A percentile compares a stretch with the other conserved stretches of the same genome.
phyloP scores from a whole-genome alignment of 2,113 vertebrate genomes.

The Aldabrachelys gigantea region DNA sequence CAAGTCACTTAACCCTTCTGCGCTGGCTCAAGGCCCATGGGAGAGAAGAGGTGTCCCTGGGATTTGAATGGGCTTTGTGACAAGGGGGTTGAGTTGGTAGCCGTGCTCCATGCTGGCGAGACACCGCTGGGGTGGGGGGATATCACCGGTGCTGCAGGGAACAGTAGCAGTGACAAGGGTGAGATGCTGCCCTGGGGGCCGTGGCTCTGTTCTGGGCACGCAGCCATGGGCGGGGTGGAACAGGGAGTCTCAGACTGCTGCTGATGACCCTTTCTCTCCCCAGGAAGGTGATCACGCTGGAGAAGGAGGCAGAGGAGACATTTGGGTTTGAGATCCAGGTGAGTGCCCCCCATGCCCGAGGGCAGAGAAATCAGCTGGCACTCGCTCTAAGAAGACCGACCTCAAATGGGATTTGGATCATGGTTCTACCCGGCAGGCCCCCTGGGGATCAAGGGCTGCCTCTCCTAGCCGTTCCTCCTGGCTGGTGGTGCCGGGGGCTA shows the following conservation, averaged over 20 bases:
- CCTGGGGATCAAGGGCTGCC: background rate
- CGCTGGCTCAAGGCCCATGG: background rate
- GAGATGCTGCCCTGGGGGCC: background rate
- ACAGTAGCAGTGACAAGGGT: background rate
- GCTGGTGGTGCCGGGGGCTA: background rate
- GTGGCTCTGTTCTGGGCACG: background rate
- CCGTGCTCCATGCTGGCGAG: too few species aligned
- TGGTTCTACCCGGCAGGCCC: background rate
- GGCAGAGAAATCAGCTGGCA: background rate
- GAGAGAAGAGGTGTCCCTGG: too few species aligned
- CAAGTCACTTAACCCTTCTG: background rate
- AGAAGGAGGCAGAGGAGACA: slow-evolving; percentile 89
- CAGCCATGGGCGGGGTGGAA: background rate
- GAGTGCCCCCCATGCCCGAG: slow-evolving; percentile 23
- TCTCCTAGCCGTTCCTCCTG: background rate
- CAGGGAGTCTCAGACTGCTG: background rate
- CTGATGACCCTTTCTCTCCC: slow-evolving; percentile 6
- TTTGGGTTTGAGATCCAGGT: slow-evolving; percentile 99
- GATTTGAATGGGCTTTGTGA: background rate
- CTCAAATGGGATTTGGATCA: background rate
- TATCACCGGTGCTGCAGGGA: background rate
- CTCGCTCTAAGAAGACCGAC: background rate
- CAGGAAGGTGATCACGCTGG: slow-evolving; percentile 89
- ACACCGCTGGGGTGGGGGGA: too few species aligned
- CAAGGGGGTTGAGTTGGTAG: background rate